phyloP scores from a whole-genome alignment of 2,888 invertebrate genomes.

The Amiota minor region DNA sequence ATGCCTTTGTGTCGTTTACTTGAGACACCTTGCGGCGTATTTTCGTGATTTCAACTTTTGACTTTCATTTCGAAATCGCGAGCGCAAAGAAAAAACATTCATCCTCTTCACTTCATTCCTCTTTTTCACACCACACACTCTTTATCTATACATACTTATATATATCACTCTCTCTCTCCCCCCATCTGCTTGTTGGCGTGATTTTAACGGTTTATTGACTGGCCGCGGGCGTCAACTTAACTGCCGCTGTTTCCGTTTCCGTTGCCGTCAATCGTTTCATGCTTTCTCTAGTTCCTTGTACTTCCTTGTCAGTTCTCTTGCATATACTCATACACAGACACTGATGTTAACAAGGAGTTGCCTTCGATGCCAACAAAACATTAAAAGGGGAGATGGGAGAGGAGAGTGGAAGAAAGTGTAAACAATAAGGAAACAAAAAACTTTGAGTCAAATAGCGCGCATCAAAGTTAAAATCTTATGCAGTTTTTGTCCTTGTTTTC shows the following conservation, averaged over 20 bases:
- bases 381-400: too few relatives aligned
- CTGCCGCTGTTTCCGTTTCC: conserved; percentile 47
- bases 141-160: too few relatives aligned
- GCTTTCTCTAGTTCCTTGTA: too few relatives aligned
- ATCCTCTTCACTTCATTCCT: background rate
- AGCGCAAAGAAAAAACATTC: conserved; percentile 1
- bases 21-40: conserved; percentile 27
- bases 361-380: too few relatives aligned
- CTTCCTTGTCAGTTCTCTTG: background rate
- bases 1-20: background rate
- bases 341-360: too few relatives aligned
- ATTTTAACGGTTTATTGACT: conserved; percentile 69
- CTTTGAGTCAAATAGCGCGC: background rate
- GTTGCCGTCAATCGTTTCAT: background rate
- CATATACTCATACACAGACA: background rate
- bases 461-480: conserved; percentile 16
- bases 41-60: conserved; percentile 21
- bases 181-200: conserved; percentile 46
- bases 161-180: background rate
- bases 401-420: background rate
- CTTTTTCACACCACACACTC: background rate
- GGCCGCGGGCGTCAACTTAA: conserved; percentile 63
- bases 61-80: conserved; percentile 15
- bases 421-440: background rate
- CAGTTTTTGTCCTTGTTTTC: conserved; percentile 12